phyloP scores from a whole-genome alignment of 92 coral and sea anemone species.

The Palythoa heliodiscus region DNA sequence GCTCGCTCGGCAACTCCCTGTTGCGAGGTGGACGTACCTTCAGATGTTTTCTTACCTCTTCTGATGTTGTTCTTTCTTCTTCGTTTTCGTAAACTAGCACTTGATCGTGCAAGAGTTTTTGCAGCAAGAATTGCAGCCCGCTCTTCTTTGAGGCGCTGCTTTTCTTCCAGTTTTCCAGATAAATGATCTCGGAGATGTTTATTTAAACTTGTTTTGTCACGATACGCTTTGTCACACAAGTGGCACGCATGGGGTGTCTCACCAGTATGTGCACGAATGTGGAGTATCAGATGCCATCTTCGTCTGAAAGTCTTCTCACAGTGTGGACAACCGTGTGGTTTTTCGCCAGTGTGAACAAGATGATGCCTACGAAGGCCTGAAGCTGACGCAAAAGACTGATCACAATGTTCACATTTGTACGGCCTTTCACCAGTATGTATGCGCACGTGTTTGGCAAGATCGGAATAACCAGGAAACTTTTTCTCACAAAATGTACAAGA shows the following conservation, averaged over 20 bases:
- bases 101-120: constrained; percentile 31
- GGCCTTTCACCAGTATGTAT: constrained; percentile 44
- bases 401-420: constrained; percentile 40
- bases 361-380: constrained; percentile 43
- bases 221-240: constrained; percentile 41
- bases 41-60: not conserved
- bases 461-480: constrained; percentile 35
- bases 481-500: constrained; percentile 41
- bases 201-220: constrained; percentile 36
- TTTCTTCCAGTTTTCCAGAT: constrained; percentile 40
- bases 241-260: constrained; percentile 37
- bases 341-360: constrained; percentile 44
- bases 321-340: constrained; percentile 35
- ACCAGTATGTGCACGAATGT: constrained; percentile 34
- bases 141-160: constrained; percentile 31
- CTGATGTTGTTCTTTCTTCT: not conserved
- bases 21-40: not conserved
- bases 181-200: constrained; percentile 37
- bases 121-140: constrained; percentile 41
- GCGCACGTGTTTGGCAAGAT: constrained; percentile 37
- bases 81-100: not conserved
- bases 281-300: constrained; percentile 38
- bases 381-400: constrained; percentile 26
- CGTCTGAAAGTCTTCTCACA: constrained; percentile 40
- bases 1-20: not conserved